phyloP scores from a whole-genome alignment of 2,113 vertebrate genomes.

The Oncorhynchus masou region DNA sequence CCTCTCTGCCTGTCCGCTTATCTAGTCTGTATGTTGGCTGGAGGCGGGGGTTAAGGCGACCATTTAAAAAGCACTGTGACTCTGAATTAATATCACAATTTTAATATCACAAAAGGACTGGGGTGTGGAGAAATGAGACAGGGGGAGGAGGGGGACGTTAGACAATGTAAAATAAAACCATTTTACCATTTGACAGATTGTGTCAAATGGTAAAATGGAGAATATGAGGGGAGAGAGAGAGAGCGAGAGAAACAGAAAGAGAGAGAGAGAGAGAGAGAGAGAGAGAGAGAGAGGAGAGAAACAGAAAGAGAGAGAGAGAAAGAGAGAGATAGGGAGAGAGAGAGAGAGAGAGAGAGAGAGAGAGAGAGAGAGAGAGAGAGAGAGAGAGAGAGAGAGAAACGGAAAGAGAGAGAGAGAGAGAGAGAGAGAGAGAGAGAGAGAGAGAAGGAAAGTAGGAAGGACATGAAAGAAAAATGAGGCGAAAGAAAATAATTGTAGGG shows the following conservation, averaged over 20 bases:
- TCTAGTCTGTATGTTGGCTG: conserved; percentile 56
- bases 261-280: too few relatives aligned
- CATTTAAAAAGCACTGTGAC: conserved; percentile 53
- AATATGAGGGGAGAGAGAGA: neutral
- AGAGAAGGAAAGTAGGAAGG: conserved; percentile 6
- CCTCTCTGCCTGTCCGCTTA: conserved; percentile 61
- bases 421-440: too few relatives aligned
- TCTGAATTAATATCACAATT: conserved; percentile 56
- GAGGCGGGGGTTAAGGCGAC: conserved; percentile 39
- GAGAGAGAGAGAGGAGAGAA: too few relatives aligned
- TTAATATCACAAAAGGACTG: conserved; percentile 38
- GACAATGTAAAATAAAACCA: conserved; percentile 10
- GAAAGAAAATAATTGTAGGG: too few relatives aligned
- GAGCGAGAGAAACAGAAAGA: too few relatives aligned
- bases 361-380: too few relatives aligned
- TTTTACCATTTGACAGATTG: conserved; percentile 27
- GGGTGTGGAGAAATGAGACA: conserved; percentile 35
- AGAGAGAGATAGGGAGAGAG: too few relatives aligned
- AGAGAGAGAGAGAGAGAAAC: too few relatives aligned
- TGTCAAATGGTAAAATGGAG: conserved; percentile 51
- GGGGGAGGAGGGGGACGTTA: neutral
- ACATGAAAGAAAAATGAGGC: neutral
- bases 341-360: too few relatives aligned
- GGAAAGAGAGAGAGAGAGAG: too few relatives aligned
- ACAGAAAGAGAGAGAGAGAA: too few relatives aligned